Evolutionary conservation across 1,140 invertebrate species (phyloP), one percentile per base, ranked within the genome.

Genomic region (Delia radicum): DNA sequence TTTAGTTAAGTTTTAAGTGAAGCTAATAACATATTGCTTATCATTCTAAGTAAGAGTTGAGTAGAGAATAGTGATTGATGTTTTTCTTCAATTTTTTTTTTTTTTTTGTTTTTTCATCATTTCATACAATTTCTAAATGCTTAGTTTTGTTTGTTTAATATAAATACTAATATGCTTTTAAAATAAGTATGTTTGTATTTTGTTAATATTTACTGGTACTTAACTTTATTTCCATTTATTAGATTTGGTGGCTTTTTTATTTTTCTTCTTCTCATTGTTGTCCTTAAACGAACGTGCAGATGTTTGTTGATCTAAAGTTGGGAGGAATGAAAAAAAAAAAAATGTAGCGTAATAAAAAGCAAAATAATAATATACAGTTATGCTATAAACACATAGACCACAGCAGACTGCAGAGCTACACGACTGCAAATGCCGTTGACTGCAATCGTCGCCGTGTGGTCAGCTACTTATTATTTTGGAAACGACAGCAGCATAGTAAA

Each of bases 241-340:
- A 15, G 65, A 69, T 69, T 69, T 69, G 65, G 29, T 69, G 65
- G 29, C 65, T 69, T 69, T 69, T 33, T 69, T 69, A n/a, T n/a
- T 33, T 33, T 69, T 69, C 65, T 69, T 69, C 65, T 69, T 69
- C 29, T 33, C 65, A 37, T 69, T 69, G 29, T 24, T 69, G 65
- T 69, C 29, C 8, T 69, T 69, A 67, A 31, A 69, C 29, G 65
- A 33, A 31, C 65, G 18, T 21, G 15, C 24, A 33, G 65, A 12
- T 31, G 65, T n/a, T 33, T 21, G 48, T 33, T 21, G 48, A 55
- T 55, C 48, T 55, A 21, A 55, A 21, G 18, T 24, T 55, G 18
- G 8, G n/a, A 48, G 8, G n/a, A n/a, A 55, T 69, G 65, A 33
- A 33, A 33, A 69, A 2, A 69, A 33, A 69, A 65, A 65, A 65